These are phyloP conservation scores for Morpho achilles DNA, from an alignment of 2,888 invertebrate species.

Conservation along the genomic window DNA sequence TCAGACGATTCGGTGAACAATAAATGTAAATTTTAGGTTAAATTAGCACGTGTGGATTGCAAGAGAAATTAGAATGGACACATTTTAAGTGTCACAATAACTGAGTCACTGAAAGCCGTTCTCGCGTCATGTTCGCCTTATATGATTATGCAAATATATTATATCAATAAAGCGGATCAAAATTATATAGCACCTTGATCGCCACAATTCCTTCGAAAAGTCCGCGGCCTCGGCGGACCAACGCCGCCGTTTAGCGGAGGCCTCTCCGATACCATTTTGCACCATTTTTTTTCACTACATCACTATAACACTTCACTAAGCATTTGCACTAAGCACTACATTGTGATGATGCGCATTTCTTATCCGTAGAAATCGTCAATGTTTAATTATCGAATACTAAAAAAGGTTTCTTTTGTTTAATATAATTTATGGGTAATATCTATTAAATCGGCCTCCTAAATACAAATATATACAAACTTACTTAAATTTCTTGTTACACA, in stretches of 20 bases:
- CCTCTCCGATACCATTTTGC: constrained; percentile 73
- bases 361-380: constrained; percentile 20
- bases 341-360: constrained; percentile 9
- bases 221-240: constrained; percentile 66
- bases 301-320: constrained; percentile 31
- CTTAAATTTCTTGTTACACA: too few species aligned
- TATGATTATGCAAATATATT: constrained; percentile 22
- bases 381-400: constrained; percentile 1
- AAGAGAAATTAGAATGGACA: constrained; percentile 21
- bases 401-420: too few species aligned
- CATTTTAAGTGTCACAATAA: constrained; percentile 25
- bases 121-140: constrained; percentile 31
- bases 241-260: constrained; percentile 62
- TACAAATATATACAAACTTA: too few species aligned
- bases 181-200: constrained; percentile 73
- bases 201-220: constrained; percentile 78
- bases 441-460: too few species aligned
- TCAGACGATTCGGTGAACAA: constrained; percentile 6
- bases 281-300: constrained; percentile 52
- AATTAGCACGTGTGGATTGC: constrained; percentile 17
- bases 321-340: too few species aligned
- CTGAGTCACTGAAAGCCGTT: constrained; percentile 32
- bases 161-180: constrained; percentile 32
- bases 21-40: constrained; percentile 10
- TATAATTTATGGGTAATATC: neutral